Conservation (phyloP, 2,113 vertebrate species). For the Gnathonemus longibarbis region DNA sequence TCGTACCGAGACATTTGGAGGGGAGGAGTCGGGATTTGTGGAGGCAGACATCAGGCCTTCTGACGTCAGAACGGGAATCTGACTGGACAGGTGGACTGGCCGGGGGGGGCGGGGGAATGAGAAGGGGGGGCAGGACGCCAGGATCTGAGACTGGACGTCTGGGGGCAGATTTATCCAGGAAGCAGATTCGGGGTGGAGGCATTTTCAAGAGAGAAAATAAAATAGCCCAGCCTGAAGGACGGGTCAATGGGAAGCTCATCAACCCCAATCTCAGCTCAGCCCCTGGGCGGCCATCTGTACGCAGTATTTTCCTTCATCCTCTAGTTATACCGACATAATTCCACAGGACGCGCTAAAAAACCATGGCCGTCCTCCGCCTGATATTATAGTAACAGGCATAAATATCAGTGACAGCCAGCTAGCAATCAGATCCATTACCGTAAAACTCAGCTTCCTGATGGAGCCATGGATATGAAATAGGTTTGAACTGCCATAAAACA, state of each 20-base stretch:
- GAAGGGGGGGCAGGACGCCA: constrained; percentile 12
- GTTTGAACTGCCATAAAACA: neutral
- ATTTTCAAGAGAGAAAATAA: neutral
- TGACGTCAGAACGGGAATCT: neutral
- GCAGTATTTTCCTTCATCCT: neutral
- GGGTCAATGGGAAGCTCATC: neutral
- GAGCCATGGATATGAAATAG: neutral
- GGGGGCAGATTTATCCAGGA: neutral
- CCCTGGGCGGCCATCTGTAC: neutral
- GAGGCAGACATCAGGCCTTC: neutral
- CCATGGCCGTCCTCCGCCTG: neutral
- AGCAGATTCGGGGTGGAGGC: neutral
- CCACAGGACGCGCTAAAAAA: neutral
- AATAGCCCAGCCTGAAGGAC: neutral
- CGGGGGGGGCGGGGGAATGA: neutral
- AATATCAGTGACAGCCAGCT: neutral
- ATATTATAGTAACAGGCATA: neutral
- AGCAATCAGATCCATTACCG: neutral
- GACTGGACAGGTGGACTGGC: constrained; percentile 3
- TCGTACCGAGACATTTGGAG: neutral
- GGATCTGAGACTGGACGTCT: neutral
- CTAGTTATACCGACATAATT: neutral
- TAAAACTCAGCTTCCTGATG: neutral
- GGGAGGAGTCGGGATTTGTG: neutral
- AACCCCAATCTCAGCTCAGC: neutral